Conservation (phyloP, 2,797 vertebrate species). For the Chaetophractus vellerosus region DNA sequence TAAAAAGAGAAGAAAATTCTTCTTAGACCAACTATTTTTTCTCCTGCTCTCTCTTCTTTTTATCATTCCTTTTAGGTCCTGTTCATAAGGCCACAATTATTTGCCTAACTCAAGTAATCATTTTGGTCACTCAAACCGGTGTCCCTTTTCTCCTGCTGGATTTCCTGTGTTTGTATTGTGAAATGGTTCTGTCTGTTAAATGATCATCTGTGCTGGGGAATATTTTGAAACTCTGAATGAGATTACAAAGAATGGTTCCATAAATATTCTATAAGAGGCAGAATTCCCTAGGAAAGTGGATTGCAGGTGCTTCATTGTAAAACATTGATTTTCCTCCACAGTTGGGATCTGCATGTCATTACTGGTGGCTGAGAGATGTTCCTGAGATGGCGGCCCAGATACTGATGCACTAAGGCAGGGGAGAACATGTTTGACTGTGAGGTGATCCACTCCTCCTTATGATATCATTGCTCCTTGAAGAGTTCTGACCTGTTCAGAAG, state of each 20-base stretch:
- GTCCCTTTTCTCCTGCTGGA: slow-evolving; percentile 32
- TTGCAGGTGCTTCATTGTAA: slow-evolving; percentile 62
- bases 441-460: slow-evolving; percentile 43
- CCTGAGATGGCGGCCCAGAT: background rate
- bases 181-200: slow-evolving; percentile 60
- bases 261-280: slow-evolving; percentile 69
- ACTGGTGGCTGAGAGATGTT: slow-evolving; percentile 59
- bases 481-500: background rate
- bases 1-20: background rate
- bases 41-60: background rate
- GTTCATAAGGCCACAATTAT: background rate
- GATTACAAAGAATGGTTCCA: slow-evolving; percentile 50
- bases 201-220: background rate
- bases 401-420: background rate
- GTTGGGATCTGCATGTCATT: slow-evolving; percentile 65
- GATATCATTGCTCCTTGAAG: slow-evolving; percentile 57
- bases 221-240: slow-evolving; percentile 66
- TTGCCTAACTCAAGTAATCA: background rate
- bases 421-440: background rate
- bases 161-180: slow-evolving; percentile 35
- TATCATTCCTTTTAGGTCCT: background rate
- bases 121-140: background rate
- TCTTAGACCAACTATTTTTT: background rate
- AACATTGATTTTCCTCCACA: slow-evolving; percentile 80
- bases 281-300: background rate